Conservation (phyloP, 2,888 invertebrate species). For the Eulithis testata region DNA sequence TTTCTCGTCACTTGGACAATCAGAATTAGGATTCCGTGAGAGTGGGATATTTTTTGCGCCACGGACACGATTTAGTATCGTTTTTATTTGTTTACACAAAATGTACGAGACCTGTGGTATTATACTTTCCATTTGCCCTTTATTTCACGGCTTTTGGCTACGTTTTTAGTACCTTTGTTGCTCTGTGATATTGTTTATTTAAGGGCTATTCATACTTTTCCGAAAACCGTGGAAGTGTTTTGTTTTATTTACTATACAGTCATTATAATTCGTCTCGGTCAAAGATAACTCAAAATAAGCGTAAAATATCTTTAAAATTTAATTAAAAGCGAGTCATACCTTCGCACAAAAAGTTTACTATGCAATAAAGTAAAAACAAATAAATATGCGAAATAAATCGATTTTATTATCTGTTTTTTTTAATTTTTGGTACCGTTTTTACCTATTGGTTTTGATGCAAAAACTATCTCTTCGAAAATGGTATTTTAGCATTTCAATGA, state of each 20-base stretch:
- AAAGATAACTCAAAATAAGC: too few species aligned
- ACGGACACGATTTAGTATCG: slow-evolving; percentile 57
- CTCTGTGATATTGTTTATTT: slow-evolving; percentile 14
- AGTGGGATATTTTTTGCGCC: slow-evolving; percentile 52
- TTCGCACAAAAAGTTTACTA: too few species aligned
- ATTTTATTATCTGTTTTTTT: too few species aligned
- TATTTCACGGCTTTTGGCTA: slow-evolving; percentile 27
- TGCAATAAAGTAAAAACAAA: too few species aligned
- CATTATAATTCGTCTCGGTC: too few species aligned
- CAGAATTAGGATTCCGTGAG: slow-evolving; percentile 48
- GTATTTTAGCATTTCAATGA: neutral
- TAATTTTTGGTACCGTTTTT: too few species aligned
- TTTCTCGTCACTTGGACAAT: slow-evolving; percentile 3
- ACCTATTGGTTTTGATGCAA: too few species aligned
- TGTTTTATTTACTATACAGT: neutral
- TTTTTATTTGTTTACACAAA: slow-evolving; percentile 60
- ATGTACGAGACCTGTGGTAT: slow-evolving; percentile 48
- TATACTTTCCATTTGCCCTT: slow-evolving; percentile 42
- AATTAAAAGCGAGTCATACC: too few species aligned
- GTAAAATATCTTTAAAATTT: too few species aligned
- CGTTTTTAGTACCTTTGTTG: slow-evolving; percentile 19
- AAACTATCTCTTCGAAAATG: neutral
- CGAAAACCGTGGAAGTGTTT: neutral
- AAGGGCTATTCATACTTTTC: slow-evolving; percentile 10
- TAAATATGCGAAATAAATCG: too few species aligned